Base-by-base conservation (phyloP, 2,797 vertebrate genomes). In the Morus bassanus region DNA sequence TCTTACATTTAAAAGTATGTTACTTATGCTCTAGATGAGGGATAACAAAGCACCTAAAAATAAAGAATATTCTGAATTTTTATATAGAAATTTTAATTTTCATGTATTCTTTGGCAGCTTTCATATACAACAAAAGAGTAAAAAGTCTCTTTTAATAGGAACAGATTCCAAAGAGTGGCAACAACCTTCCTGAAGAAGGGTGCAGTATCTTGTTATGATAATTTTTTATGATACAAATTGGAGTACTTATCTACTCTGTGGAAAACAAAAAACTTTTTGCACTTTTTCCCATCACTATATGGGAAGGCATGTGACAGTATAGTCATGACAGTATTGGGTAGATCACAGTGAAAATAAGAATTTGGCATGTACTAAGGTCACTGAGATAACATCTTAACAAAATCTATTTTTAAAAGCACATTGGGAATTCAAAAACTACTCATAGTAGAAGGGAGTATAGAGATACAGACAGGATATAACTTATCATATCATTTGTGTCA, bases 181-280 rank as follows among this genome's bases (percentile, higher is more conserved):
- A 80, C 8, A 48, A 4, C 10, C 14, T 54, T 37, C 39, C 65
- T 59, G 35, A 17, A 73, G 59, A n/a, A 54, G 18, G 35, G 22
- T 41, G 13, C 0, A 1, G 3, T 28, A 28, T 22, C 25, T 54
- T 35, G 7, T 35, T 30, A 48, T 5, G 2, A 27, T 24, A 10
- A 27, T 11, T 77, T 74, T 56, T 33, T 24, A 33, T 24, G 4
- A n/a, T 45, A 43, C 3, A 35, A 46, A n/a, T 54, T 37, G 31
- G 15, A 80, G 33, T 8, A 18, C 13, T 63, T 48, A 41, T 1
- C 9, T 54, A 46, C 24, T 21, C 23, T 10, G 17, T n/a, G 39
- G 15, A 76, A 82, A 74, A 61, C 6, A 53, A 45, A 59, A 25
- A 19, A 2, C 6, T 53, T 76, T 41, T 73, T 84, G 10, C n/a